Base-by-base conservation (phyloP, 2,797 vertebrate species). In the Phalanger gymnotis region DNA sequence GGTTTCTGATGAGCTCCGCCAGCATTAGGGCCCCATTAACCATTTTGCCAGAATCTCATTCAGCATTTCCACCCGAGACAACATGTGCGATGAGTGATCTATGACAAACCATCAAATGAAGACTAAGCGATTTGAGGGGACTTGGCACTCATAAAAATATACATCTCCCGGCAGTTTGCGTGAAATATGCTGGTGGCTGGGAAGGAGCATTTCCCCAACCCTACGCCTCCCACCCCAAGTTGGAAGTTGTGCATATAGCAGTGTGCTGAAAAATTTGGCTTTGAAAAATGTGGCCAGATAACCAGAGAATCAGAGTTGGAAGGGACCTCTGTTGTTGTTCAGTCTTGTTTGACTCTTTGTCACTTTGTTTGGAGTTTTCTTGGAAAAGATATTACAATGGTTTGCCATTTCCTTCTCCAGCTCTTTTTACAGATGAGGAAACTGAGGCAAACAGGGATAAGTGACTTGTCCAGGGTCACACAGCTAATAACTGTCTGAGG, bases 61-160 rank as follows among this genome's bases (percentile, higher is more conserved):
- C 98, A 98, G 98, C 98, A 98, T 98, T 98, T 98, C 95, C 98
- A 98, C 98, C 97, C 52, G 96, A 98, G 98, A 98, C 98, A 98
- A 98, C 98, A 98, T 98, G 97, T 98, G 98, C 97, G 98, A 96
- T 98, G 98, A 98, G 98, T 97, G 98, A 98, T 98, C 97, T 98
- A 98, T 98, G 98, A 98, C 98, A 98, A 98, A 97, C 98, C 98
- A 96, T 53, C 96, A 98, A 97, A 94, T 96, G 96, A 96, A 97
- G 96, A 96, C 97, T 97, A 98, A 98, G 98, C 95, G 97, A 97
- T 98, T 98, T 57, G 96, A 97, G 94, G 97, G 94, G 98, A 98
- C 97, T 98, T 97, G 87, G 94, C 25, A 0, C 92, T 96, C 91
- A 91, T 97, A 98, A 97, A 98, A 98, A 95, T 96, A 97, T 96